These are phyloP conservation scores for Pampusana beccarii DNA, from an alignment of 2,113 vertebrate genomes.

Conservation along the genomic window DNA sequence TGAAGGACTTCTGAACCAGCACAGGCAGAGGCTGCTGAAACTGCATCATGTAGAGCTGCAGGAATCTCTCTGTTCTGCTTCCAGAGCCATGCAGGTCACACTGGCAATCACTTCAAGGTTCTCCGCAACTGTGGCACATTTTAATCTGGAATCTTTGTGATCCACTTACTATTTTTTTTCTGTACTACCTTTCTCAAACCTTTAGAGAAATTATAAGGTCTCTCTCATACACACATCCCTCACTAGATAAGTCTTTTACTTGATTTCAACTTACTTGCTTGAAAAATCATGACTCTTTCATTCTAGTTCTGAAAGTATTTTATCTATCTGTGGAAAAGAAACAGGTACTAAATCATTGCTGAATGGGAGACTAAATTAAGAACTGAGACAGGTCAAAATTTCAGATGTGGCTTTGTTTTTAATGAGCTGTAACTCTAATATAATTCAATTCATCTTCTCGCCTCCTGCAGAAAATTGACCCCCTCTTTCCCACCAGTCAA, in stretches of 20 bases:
- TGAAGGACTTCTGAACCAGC: background rate
- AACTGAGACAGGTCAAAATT: background rate
- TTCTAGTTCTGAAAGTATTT: background rate
- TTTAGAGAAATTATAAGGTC: background rate
- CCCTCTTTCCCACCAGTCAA: background rate
- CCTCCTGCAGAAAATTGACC: background rate
- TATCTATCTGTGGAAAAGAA: background rate
- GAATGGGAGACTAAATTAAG: background rate
- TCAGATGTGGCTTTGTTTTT: background rate
- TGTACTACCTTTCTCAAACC: background rate
- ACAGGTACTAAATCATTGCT: background rate
- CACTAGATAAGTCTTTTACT: background rate
- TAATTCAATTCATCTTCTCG: background rate
- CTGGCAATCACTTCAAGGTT: background rate
- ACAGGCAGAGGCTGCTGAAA: background rate
- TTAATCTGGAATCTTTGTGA: background rate
- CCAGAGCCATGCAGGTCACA: background rate
- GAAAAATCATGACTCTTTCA: background rate
- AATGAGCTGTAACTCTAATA: background rate
- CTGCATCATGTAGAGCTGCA: background rate
- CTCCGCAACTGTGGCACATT: background rate
- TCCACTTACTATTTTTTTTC: background rate
- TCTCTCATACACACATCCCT: background rate
- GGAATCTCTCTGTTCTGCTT: background rate
- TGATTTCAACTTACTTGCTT: background rate